Evolutionary conservation across 2,888 invertebrate species (phyloP), one percentile per base, ranked within the genome.

Genomic region (Aphodius sticticus): DNA sequence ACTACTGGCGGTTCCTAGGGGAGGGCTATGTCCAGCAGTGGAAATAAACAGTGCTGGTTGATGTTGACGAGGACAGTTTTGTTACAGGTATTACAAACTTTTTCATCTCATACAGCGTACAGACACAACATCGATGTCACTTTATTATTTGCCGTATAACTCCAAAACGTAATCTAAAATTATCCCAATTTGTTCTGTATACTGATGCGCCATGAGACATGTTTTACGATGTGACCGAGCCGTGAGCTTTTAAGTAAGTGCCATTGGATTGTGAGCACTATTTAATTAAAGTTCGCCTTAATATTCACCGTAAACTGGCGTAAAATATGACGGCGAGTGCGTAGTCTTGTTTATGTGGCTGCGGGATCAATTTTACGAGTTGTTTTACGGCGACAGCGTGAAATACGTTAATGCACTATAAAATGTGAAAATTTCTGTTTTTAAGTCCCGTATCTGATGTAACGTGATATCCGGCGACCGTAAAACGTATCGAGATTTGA

Each of bases 381-480:
- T 35, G 74, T 74, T 74, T 74, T 74, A 35, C n/a, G 35, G 37
- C 74, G 9, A 36, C 74, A 35, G 36, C 74, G 74, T 74, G 74
- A 74, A 74, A 74, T 74, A 74, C 74, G 74, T 74, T 74, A 74
- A 74, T 74, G 74, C 74, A 74, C 74, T 74, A 74, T 74, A 74
- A 74, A 74, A 74, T n/a, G 74, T 37, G 74, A 74, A 74, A 74
- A 74, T 74, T 74, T 74, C 74, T 37, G 74, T 36, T 74, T 74
- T 74, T 37, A 35, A 74, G 74, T n/a, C 36, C 35, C 71, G 71
- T 71, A 71, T 71, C 71, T 14, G 71, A 16, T 35, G 74, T 74
- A 74, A 74, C 74, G 74, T 37, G 74, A 74, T 37, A 74, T 37
- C 74, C 16, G 70, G 70, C 16, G 16, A 12, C 74, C 74, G 14